Evolutionary conservation across 2,888 invertebrate genomes (phyloP).

Genomic region (Acrocera orbiculus): DNA sequence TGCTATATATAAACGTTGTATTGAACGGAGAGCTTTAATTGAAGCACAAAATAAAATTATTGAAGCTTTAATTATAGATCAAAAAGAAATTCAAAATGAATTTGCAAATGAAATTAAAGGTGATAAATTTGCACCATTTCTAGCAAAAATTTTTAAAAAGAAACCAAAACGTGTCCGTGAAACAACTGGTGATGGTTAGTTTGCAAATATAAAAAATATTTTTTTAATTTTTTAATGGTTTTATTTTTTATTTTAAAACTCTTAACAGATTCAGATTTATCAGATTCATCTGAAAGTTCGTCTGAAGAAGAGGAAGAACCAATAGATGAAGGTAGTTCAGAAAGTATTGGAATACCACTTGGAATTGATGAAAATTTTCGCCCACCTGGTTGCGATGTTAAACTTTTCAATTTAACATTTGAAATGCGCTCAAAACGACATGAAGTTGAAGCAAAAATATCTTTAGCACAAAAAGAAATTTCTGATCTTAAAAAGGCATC

Average conservation of each 20-base stretch:
- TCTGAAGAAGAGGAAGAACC: constrained; percentile 40
- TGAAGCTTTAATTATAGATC: constrained; percentile 31
- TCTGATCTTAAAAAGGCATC: not conserved
- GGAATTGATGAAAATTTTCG: constrained; percentile 52
- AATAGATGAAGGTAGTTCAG: constrained; percentile 42
- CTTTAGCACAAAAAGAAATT: constrained; percentile 38
- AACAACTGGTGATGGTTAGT: constrained; percentile 34
- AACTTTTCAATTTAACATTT: constrained; percentile 50
- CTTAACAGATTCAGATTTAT: constrained; percentile 13
- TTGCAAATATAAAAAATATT: constrained; percentile 2
- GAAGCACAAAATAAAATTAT: constrained; percentile 33
- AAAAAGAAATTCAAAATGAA: constrained; percentile 33
- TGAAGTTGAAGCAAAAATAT: constrained; percentile 39
- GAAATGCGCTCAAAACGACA: constrained; percentile 40
- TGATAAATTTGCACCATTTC: constrained; percentile 60
- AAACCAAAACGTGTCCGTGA: constrained; percentile 55
- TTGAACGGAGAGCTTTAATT: constrained; percentile 35
- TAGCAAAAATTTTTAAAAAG: constrained; percentile 66
- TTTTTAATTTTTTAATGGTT: not conserved
- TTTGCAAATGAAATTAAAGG: constrained; percentile 44
- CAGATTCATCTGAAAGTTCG: constrained; percentile 31
- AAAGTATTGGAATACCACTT: constrained; percentile 45
- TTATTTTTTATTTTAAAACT: not conserved
- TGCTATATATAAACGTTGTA: not conserved
- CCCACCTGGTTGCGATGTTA: constrained; percentile 50